phyloP scores from a whole-genome alignment of 1,140 invertebrate species.

The Argopecten irradians region DNA sequence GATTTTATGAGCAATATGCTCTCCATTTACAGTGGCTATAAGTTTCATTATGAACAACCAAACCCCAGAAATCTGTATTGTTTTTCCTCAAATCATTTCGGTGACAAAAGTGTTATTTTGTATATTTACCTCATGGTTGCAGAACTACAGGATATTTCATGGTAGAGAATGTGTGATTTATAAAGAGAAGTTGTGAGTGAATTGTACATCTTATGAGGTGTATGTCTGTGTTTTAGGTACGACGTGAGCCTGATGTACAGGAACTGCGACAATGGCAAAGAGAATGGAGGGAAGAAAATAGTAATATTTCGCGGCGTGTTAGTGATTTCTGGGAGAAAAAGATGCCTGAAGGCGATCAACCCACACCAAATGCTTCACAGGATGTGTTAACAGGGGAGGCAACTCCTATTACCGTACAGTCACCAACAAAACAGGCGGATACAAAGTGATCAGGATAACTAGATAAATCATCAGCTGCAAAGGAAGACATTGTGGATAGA shows the following conservation, averaged over 20 bases:
- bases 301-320: constrained; percentile 68
- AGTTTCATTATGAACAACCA: no score
- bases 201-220: neutral
- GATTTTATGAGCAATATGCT: no score
- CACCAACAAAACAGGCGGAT: constrained; percentile 41
- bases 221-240: constrained; percentile 60
- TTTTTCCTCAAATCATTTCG: neutral
- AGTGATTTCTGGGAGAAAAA: constrained; percentile 74
- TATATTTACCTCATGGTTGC: neutral
- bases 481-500: neutral
- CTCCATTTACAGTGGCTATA: no score
- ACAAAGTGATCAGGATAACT: neutral
- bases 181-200: neutral
- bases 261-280: constrained; percentile 76
- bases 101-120: neutral
- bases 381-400: constrained; percentile 49
- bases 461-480: neutral
- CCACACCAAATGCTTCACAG: constrained; percentile 52
- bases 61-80: no score
- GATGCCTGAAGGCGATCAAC: constrained; percentile 65
- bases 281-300: constrained; percentile 75
- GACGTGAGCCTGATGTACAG: constrained; percentile 73
- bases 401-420: constrained; percentile 40
- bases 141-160: neutral
- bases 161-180: neutral